Evolutionary conservation across 2,888 invertebrate genomes (phyloP).

Genomic region (Anthophora plumipes): DNA sequence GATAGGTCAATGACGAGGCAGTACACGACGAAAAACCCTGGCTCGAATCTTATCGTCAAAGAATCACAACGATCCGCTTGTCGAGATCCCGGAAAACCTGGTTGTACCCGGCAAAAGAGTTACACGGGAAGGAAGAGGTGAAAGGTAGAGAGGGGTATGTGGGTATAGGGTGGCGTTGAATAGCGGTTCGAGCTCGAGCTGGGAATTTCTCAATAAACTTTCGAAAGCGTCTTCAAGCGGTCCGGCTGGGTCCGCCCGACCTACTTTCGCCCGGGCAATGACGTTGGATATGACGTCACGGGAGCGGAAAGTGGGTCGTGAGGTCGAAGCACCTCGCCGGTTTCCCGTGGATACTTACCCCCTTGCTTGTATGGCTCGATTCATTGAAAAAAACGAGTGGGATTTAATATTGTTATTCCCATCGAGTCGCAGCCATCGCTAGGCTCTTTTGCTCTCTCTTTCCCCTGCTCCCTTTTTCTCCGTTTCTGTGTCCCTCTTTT

Average conservation of each 20-base stretch:
- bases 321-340: conserved; percentile 80
- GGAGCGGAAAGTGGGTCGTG: conserved; percentile 80
- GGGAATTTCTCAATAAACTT: conserved; percentile 81
- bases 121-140: neutral
- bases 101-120: conserved; percentile 6
- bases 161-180: too few relatives aligned
- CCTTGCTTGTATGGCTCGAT: conserved; percentile 63
- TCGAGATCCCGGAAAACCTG: neutral
- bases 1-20: conserved; percentile 19
- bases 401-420: conserved; percentile 56
- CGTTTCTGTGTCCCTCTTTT: neutral
- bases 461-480: neutral
- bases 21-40: neutral
- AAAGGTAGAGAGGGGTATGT: too few relatives aligned
- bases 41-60: neutral
- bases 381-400: conserved; percentile 68
- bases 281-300: conserved; percentile 83
- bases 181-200: conserved; percentile 68
- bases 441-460: neutral
- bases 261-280: conserved; percentile 87
- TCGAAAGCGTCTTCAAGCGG: conserved; percentile 87
- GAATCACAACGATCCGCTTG: neutral
- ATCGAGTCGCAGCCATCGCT: neutral
- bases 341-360: conserved; percentile 64
- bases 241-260: conserved; percentile 88